Conservation (phyloP, 2,113 vertebrate species). For the Oxyruncus cristatus region DNA sequence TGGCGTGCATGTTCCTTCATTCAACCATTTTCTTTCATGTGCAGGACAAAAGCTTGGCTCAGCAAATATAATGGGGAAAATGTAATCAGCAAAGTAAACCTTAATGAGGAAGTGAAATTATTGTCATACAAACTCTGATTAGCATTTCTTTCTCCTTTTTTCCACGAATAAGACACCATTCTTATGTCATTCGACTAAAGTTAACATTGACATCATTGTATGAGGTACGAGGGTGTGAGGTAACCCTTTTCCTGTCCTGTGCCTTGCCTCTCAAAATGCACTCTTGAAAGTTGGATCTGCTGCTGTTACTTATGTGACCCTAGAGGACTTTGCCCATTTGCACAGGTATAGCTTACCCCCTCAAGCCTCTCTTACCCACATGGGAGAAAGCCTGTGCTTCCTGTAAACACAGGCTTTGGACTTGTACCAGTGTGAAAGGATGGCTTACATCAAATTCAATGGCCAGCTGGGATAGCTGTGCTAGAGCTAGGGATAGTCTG, state of each 20-base stretch:
- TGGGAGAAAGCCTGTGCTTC: background rate
- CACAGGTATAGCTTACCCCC: background rate
- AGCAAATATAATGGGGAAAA: background rate
- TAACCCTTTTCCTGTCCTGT: background rate
- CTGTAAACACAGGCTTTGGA: background rate
- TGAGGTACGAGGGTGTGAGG: background rate
- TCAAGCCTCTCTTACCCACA: background rate
- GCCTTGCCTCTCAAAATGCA: background rate
- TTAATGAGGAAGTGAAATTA: slow-evolving; percentile 29
- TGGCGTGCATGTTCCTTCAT: background rate
- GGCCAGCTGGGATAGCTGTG: background rate
- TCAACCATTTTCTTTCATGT: background rate
- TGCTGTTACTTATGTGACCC: background rate
- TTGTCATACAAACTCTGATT: background rate
- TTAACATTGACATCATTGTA: background rate
- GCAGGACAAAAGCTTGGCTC: background rate
- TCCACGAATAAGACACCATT: background rate
- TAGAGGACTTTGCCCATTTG: background rate
- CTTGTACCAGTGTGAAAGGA: background rate
- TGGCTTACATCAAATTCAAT: accelerated
- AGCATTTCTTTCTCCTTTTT: background rate
- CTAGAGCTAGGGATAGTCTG: background rate
- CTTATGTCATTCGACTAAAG: background rate
- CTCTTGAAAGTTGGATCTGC: background rate
- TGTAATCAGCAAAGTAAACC: background rate